Conservation (phyloP, 92 coral and sea anemone genomes). For the Porites lobata region DNA sequence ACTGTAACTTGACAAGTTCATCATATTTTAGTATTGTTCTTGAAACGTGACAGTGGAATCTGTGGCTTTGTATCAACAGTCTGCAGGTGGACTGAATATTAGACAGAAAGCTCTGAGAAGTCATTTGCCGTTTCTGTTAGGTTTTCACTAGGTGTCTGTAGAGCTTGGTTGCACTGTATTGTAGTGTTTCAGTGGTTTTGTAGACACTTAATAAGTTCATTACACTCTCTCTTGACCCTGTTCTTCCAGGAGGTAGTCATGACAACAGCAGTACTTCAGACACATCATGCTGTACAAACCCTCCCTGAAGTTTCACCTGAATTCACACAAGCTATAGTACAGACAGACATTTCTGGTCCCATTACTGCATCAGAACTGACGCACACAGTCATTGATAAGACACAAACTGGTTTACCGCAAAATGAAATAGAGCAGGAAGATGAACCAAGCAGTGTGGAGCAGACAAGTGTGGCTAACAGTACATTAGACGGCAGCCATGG, state of each 20-base stretch:
- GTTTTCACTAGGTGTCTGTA: no score
- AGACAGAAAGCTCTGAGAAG: no score
- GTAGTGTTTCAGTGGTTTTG: no score
- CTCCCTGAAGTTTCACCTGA: conserved; percentile 86
- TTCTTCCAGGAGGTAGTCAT: conserved; percentile 83
- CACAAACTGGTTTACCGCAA: conserved; percentile 30
- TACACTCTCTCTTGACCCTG: not conserved
- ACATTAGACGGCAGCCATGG: conserved; percentile 1
- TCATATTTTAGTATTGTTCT: no score
- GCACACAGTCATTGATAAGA: conserved; percentile 60
- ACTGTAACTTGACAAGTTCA: no score
- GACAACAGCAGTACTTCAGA: conserved; percentile 83
- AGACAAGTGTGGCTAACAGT: conserved; percentile 4
- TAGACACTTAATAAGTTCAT: no score
- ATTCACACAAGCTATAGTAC: conserved; percentile 91
- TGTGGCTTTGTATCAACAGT: no score
- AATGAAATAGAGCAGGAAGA: conserved; percentile 26
- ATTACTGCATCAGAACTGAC: conserved; percentile 77
- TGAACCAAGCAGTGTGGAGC: not conserved
- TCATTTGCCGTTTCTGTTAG: no score
- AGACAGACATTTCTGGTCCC: conserved; percentile 92
- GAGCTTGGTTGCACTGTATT: no score
- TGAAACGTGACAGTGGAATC: no score
- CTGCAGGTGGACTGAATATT: no score
- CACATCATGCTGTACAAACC: conserved; percentile 86